Base-by-base conservation (phyloP, 2,113 vertebrate species). In the Mesitornis unicolor region DNA sequence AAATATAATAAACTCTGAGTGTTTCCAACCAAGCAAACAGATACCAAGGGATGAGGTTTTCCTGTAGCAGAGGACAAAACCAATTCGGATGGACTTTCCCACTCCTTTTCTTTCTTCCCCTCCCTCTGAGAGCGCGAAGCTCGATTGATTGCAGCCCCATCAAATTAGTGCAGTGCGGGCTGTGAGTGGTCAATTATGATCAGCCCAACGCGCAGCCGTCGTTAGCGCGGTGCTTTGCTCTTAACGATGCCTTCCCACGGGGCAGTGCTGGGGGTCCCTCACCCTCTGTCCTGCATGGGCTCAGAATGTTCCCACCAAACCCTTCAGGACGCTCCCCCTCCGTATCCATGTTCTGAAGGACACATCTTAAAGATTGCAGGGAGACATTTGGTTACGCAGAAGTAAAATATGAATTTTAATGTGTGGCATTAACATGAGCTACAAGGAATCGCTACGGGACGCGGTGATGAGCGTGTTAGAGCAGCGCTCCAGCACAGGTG, bases 341-440 rank as follows among this genome's bases (percentile, higher is more conserved):
- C n/a, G n/a, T n/a, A n/a, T n/a, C 70, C 73, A 10, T 38, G 87
- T 88, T 97, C 91, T 98, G 89, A 97, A 98, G 97, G 97, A 93
- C 97, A 97, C 13, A 20, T 74, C 71, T 87, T 84, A 67, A 92
- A 96, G 94, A 89, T 79, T 90, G 80, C 93, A 76, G 92, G 63
- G 95, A 97, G 85, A 82, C 42, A 4, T 80, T 84, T 78, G 79
- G 81, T 93, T 94, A 84, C 86, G 96, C 84, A 67, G 95, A 91
- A 96, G 93, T 94, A 95, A 96, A 96, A 81, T 69, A 91, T 97
- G 95, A 96, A 97, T 97, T 95, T 96, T 97, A 97, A 97, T 96
- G 95, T 1, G 59, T 80, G 70, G 73, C 93, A 96, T 97, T 97
- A 97, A 92, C 96, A 93, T 92, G 95, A 96, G 83, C 96, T 96